A percentile compares a stretch with the other conserved stretches of the same genome.
These are phyloP conservation scores for Amphimallon solstitiale DNA, from an alignment of 2,888 invertebrate species.

Conservation along the genomic window DNA sequence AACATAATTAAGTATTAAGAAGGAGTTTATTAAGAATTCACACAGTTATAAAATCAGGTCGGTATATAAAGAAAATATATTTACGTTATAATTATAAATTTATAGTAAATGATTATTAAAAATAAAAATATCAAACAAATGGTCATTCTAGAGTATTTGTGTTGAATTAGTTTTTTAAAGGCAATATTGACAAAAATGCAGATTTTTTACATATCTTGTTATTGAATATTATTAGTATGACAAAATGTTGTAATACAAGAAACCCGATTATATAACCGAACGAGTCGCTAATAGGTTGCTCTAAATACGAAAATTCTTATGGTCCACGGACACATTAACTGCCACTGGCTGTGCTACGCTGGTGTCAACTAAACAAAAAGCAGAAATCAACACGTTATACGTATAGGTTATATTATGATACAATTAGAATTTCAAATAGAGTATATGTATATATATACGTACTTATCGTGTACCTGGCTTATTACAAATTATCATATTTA, in stretches of 20 bases:
- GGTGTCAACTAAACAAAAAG: conserved; percentile 25
- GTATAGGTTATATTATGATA: conserved; percentile 16
- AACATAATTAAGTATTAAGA: too few relatives aligned
- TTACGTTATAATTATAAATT: too few relatives aligned
- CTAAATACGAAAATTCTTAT: conserved; percentile 22
- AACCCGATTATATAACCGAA: conserved; percentile 20
- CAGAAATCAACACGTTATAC: conserved; percentile 25
- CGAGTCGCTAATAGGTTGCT: conserved; percentile 6
- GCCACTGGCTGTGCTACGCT: conserved; percentile 17
- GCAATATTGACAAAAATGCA: too few relatives aligned
- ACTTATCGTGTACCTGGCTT: neutral
- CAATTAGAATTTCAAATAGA: conserved; percentile 24
- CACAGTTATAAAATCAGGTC: too few relatives aligned
- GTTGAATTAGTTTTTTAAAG: too few relatives aligned
- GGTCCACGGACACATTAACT: conserved; percentile 24
- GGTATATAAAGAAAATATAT: too few relatives aligned
- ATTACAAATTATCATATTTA: conserved; percentile 36
- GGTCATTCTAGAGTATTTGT: neutral
- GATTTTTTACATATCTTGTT: neutral
- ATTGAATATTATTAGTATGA: neutral
- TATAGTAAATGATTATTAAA: too few relatives aligned
- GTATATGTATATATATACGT: conserved; percentile 23
- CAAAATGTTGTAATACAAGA: conserved; percentile 14
- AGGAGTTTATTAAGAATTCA: too few relatives aligned
- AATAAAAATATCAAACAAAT: neutral